phyloP scores from a whole-genome alignment of 2,797 vertebrate species.

The Simalia tracyae region DNA sequence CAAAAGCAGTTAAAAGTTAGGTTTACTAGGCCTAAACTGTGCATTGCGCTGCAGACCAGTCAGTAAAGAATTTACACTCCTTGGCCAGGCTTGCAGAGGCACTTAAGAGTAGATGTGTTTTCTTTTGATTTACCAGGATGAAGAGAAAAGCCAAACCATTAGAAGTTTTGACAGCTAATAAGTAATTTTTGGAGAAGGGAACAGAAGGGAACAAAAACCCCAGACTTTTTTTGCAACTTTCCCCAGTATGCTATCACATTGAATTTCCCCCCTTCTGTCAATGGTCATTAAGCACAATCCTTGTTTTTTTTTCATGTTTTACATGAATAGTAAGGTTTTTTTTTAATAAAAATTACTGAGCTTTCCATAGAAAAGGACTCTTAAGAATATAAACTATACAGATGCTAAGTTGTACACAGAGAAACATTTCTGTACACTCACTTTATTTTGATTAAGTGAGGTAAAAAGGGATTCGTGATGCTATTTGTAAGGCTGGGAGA shows the following conservation, averaged over 20 bases:
- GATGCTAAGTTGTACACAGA: constrained; percentile 72
- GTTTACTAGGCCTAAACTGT: constrained; percentile 49
- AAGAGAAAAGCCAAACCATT: constrained; percentile 54
- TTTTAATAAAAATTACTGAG: constrained; percentile 80
- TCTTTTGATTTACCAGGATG: constrained; percentile 42
- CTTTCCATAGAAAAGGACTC: constrained; percentile 81
- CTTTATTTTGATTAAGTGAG: constrained; percentile 75
- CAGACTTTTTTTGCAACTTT: constrained; percentile 53
- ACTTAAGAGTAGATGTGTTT: constrained; percentile 68
- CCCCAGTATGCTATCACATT: constrained; percentile 52
- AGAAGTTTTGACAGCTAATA: constrained; percentile 41
- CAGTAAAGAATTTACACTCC: constrained; percentile 62
- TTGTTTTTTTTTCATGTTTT: constrained; percentile 72
- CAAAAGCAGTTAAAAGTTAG: constrained; percentile 48
- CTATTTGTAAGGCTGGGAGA: constrained; percentile 41
- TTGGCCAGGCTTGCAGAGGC: constrained; percentile 70
- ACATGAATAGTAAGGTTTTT: constrained; percentile 78
- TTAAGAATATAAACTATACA: constrained; percentile 75
- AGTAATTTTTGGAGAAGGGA: constrained; percentile 19
- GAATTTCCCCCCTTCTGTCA: constrained; percentile 58
- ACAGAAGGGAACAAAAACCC: constrained; percentile 42
- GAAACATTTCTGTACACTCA: constrained; percentile 75
- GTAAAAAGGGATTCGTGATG: constrained; percentile 63
- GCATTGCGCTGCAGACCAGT: constrained; percentile 60
- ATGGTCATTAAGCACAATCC: constrained; percentile 67